phyloP scores from a whole-genome alignment of 35 echinoderm and acorn worm species.

The Hemicentrotus pulcherrimus region DNA sequence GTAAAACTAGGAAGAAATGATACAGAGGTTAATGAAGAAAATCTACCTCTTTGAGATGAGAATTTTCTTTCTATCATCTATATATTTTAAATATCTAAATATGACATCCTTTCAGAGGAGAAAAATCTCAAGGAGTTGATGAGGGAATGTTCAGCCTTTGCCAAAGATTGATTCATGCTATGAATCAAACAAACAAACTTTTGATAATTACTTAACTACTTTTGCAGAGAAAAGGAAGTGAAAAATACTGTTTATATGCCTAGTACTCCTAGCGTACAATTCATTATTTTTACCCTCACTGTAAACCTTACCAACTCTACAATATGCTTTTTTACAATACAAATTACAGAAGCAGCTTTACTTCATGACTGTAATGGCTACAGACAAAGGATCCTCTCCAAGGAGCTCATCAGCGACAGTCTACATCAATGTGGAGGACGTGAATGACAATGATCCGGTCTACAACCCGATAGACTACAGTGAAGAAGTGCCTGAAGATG shows the following conservation, averaged over 20 bases:
- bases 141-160: too few relatives aligned
- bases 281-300: not conserved
- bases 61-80: too few relatives aligned
- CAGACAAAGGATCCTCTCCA: constrained; percentile 68
- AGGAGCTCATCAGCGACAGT: constrained; percentile 54
- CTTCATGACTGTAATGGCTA: constrained; percentile 76
- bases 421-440: constrained; percentile 87
- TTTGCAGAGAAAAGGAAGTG: too few relatives aligned
- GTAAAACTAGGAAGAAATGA: not conserved
- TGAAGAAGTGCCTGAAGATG: constrained; percentile 77
- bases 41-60: too few relatives aligned
- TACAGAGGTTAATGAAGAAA: not conserved
- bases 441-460: constrained; percentile 89
- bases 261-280: too few relatives aligned
- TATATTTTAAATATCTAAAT: too few relatives aligned
- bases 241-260: too few relatives aligned
- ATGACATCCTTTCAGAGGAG: too few relatives aligned
- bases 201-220: too few relatives aligned
- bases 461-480: constrained; percentile 71
- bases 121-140: too few relatives aligned
- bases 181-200: too few relatives aligned
- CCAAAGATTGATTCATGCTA: too few relatives aligned
- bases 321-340: not conserved
- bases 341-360: constrained; percentile 79
- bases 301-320: not conserved